Evolutionary conservation across 2,797 vertebrate species (phyloP), one percentile per base, ranked within the genome.

Genomic region (Natrix natrix): DNA sequence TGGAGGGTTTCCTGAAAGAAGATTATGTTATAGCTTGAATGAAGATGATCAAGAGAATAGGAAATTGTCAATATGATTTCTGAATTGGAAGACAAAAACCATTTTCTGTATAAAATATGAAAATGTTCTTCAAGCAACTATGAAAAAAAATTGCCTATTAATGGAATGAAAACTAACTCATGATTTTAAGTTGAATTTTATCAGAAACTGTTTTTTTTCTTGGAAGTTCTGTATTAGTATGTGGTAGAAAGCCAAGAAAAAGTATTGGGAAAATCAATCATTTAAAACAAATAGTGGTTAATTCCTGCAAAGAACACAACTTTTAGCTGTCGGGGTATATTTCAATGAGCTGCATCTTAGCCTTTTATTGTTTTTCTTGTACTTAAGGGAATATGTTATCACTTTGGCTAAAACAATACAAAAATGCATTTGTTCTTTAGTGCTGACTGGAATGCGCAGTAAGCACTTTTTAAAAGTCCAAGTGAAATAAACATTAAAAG

Each of bases 321-420:
- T 43, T 83, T 52, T 26, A 24, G 32, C 60, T 57, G 43, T 66
- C 90, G 43, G 88, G 54, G 37, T 57, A 90, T 57, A 88, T 91
- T 91, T 59, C 63, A 52, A 37, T 88, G 55, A 88, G 74, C 37
- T 60, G 86, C 89, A 93, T 74, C 61, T 90, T 43, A 17, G 54
- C 28, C 52, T 90, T 56, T 93, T 74, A 57, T 87, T 88, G 55
- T 93, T 88, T 63, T 88, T 57, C 55, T 55, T 93, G 32, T 91
- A 78, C 92, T 91, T 87, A 66, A 66, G 92, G 78, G 90, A 88
- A 74, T 74, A 88, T 91, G 63, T 91, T 74, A 90, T 93, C 92
- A 91, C 61, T 90, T 63, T 88, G 89, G 55, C 37, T 74, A 55
- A 74, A 91, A 91, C 89, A 88, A 93, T 91, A 59, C 37, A n/a